A percentile compares a stretch with the other conserved stretches of the same genome.
phyloP scores from a whole-genome alignment of 2,888 invertebrate genomes.

The Dinocampus coccinellae region DNA sequence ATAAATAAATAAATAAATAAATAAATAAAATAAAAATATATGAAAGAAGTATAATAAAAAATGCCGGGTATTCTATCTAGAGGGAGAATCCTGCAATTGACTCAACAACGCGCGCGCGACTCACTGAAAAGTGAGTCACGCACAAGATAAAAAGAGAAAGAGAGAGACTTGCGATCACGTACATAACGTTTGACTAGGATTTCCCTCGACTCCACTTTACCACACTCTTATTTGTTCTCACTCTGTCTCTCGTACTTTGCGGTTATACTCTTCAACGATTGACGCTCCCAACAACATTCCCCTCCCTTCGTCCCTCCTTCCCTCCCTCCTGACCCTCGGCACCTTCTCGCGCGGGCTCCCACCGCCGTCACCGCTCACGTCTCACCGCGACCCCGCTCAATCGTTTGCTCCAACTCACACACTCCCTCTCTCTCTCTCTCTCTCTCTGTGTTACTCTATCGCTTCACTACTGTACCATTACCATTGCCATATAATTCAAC shows the following conservation, averaged over 20 bases:
- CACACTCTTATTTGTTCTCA: constrained; percentile 27
- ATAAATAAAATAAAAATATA: not conserved
- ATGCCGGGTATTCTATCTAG: constrained; percentile 54
- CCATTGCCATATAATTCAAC: constrained; percentile 27
- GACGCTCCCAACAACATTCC: constrained; percentile 52
- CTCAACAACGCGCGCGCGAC: constrained; percentile 28
- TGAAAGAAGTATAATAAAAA: constrained; percentile 38
- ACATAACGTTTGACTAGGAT: constrained; percentile 37
- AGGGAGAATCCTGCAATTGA: constrained; percentile 60
- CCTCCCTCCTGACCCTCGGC: no score
- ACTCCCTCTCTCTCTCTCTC: no score
- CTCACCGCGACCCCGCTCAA: no score
- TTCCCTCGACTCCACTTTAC: constrained; percentile 25
- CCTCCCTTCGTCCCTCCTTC: constrained; percentile 63
- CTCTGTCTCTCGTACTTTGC: constrained; percentile 69
- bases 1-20: not conserved
- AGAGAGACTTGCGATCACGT: constrained; percentile 19
- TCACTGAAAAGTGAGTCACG: constrained; percentile 60
- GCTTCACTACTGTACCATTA: not conserved
- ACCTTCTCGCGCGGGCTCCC: no score
- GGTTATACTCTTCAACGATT: constrained; percentile 61
- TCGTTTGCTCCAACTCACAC: no score
- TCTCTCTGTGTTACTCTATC: constrained; percentile 30
- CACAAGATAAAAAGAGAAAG: constrained; percentile 40
- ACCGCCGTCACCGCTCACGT: no score